Base-by-base conservation (phyloP, 2,888 invertebrate species). In the Yponomeuta malinellus region DNA sequence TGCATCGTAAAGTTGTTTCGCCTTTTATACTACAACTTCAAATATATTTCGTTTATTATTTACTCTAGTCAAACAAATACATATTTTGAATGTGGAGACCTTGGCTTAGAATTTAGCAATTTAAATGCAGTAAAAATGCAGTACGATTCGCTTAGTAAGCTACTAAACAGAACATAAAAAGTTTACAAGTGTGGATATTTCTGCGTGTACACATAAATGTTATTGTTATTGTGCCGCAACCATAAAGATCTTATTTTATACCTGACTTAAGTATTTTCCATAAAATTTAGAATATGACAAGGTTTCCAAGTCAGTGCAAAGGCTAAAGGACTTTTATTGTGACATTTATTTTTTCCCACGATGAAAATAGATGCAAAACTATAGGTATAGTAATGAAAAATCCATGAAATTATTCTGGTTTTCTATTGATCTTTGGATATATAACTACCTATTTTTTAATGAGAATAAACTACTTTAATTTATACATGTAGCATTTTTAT, bases 381-480 rank as follows among this genome's bases (percentile, higher is more conserved):
- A 59, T 59, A 59, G 12, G 72, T 72, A 74, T 75, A 72, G 78
- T 77, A 78, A 78, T 77, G 76, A 78, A 76, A 78, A 76, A 77
- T 76, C 76, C 73, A 71, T 70, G 75, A 78, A 77, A 77, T 29
- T 78, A 83, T 84, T 86, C 87, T 89, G 83, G 84, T 89, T 90
- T 88, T 90, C 85, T 89, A 87, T 86, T 84, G 84, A 83, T 87
- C 87, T 87, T 84, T 86, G 84, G 84, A 87, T 83, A 88, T 6
- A 43, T 43, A 8, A 43, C 43, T 43, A 43, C 84, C 83, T 90
- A 90, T 91, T 91, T 87, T 90, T 86, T 90, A 89, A 68, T 63
- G 48, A 71, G 68, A 71, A 63, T 68, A 64, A 59, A 67, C 52
- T 48, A 70, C 52, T 63, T n/a, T 70, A 33, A 69, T 69, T 69